Base-by-base conservation (phyloP, 2,113 vertebrate genomes). In the Anguilla rostrata region DNA sequence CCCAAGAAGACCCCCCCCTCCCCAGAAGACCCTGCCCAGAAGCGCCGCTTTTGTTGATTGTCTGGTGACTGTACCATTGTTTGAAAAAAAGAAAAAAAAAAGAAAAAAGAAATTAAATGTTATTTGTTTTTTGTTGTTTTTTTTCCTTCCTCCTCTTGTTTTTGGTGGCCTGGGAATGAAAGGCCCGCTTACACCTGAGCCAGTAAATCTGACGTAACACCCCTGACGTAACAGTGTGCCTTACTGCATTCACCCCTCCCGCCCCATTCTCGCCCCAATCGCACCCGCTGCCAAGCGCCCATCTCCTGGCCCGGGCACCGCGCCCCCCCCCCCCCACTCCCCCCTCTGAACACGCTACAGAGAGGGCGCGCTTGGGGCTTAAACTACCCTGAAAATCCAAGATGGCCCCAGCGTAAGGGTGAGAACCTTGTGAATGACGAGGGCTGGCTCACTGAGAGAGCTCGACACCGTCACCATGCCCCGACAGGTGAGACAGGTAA, bases 191-290 rank as follows among this genome's bases (percentile, higher is more conserved):
- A 83, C 43, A 40, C 39, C 46, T 89, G 56, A 39, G 53, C 87
- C 87, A 88, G 86, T 87, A 81, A 88, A 88, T 56, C 85, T 83
- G 80, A 60, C 43, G 43, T 49, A 43, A 40, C 1, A 57, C 56
- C 34, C 84, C 80, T 88, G n/a, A n/a, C n/a, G n/a, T n/a, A n/a
- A n/a, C 88, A 57, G 91, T 87, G 89, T 91, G 83, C 85, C 83
- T 88, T 15, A 29, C n/a, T 60, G 7, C 60, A 84, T 60, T 83
- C 43, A n/a, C 81, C 78, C 15, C 29, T 12, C 39, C 41, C 43
- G 14, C 34, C 0, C 5, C 43, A 34, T 86, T 43, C 85, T 46
- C 75, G 0, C 39, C 29, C 34, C 39, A 18, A 80, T 80, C 81
- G 41, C 49, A 66, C 4, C 34, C 39, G 43, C 26, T 63, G 22